phyloP scores from a whole-genome alignment of 2,888 invertebrate genomes.

The Selenia dentaria region DNA sequence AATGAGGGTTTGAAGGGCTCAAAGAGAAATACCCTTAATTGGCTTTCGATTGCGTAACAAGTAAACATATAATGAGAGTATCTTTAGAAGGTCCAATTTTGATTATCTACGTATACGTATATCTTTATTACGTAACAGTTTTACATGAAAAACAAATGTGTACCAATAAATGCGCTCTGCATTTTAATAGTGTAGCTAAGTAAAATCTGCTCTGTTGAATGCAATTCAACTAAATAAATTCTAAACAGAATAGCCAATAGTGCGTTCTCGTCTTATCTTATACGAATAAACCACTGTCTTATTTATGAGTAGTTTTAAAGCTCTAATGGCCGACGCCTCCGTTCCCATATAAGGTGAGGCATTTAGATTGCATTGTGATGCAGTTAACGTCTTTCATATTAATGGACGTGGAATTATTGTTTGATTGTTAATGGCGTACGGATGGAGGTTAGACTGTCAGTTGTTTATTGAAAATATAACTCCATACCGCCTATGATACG shows the following conservation, averaged over 20 bases:
- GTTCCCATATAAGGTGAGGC: constrained; percentile 26
- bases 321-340: constrained; percentile 29
- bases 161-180: no score
- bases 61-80: constrained; percentile 11
- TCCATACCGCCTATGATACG: no score
- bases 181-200: no score
- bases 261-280: neutral
- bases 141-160: no score
- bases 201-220: no score
- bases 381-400: constrained; percentile 39
- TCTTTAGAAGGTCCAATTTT: neutral
- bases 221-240: no score
- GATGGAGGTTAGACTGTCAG: constrained; percentile 2
- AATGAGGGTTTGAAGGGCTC: constrained; percentile 44
- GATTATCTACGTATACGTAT: no score
- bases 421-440: constrained; percentile 22
- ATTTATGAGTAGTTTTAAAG: neutral
- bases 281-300: neutral
- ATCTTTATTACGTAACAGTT: no score
- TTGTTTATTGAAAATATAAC: no score
- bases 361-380: constrained; percentile 31
- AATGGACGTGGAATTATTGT: constrained; percentile 25
- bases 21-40: constrained; percentile 41
- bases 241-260: no score
- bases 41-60: constrained; percentile 47